Conservation (phyloP, 2,888 invertebrate genomes). For the Epirrita christyi region DNA sequence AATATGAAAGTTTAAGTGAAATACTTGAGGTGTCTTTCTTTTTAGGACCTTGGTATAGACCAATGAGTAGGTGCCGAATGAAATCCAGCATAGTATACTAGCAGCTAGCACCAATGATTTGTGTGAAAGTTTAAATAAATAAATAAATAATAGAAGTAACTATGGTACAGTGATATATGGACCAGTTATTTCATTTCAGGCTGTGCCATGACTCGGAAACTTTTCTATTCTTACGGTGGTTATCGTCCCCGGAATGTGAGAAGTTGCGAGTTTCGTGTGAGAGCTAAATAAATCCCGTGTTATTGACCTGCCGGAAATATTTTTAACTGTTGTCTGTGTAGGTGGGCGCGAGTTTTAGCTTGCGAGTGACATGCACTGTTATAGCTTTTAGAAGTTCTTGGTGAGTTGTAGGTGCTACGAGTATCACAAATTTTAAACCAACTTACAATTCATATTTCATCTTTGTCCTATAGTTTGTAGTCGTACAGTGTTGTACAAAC, state of each 20-base stretch:
- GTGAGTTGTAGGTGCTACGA: neutral
- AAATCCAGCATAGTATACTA: too few species aligned
- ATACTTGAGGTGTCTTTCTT: neutral
- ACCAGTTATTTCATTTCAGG: neutral
- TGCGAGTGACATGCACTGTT: conserved; percentile 18
- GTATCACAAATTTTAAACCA: conserved; percentile 1
- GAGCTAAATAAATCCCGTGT: conserved; percentile 29
- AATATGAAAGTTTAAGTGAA: too few species aligned
- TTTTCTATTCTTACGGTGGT: conserved; percentile 19
- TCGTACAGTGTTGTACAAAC: too few species aligned
- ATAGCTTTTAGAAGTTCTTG: conserved; percentile 7
- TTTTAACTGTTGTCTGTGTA: conserved; percentile 21
- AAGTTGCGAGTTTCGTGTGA: conserved; percentile 22
- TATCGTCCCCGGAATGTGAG: conserved; percentile 29
- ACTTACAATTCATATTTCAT: too few species aligned
- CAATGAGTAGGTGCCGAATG: neutral
- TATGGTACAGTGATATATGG: neutral
- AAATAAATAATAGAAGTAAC: too few species aligned
- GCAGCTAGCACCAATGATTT: too few species aligned
- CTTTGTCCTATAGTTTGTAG: too few species aligned
- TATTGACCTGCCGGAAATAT: conserved; percentile 25
- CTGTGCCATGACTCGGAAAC: conserved; percentile 17
- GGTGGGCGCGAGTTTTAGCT: conserved; percentile 3
- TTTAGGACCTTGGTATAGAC: neutral
- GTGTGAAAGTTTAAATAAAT: too few species aligned